Evolutionary conservation across 1,140 invertebrate species (phyloP).

Genomic region (Parasteatoda tepidariorum): DNA sequence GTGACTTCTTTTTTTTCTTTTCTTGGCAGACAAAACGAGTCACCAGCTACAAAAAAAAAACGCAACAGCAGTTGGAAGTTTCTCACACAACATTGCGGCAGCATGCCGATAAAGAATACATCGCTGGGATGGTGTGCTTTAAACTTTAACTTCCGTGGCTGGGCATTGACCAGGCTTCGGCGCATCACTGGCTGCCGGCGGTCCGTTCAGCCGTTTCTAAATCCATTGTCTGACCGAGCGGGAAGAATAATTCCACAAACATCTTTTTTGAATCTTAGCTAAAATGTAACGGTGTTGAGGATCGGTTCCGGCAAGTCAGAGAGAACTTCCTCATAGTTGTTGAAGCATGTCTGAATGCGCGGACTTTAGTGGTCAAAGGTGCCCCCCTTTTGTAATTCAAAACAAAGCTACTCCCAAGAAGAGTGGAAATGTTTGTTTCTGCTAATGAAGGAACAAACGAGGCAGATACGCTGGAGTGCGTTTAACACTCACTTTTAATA

Average conservation of each 20-base stretch:
- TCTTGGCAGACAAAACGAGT: background rate
- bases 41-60: background rate
- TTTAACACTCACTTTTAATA: too few relatives aligned
- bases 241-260: background rate
- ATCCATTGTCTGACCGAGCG: conserved; percentile 10
- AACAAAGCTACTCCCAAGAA: too few relatives aligned
- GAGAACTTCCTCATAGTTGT: background rate
- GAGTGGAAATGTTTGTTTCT: too few relatives aligned
- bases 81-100: too few relatives aligned
- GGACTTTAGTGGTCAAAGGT: background rate
- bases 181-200: background rate
- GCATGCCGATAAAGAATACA: too few relatives aligned
- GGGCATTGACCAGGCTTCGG: conserved; percentile 2
- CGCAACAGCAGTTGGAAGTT: too few relatives aligned
- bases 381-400: too few relatives aligned
- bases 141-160: background rate
- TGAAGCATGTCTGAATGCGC: background rate
- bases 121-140: too few relatives aligned
- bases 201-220: conserved; percentile 26
- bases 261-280: background rate
- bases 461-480: too few relatives aligned
- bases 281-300: background rate
- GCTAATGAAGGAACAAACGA: too few relatives aligned
- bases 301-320: background rate
- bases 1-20: too few relatives aligned